Evolutionary conservation across 2,113 vertebrate genomes (phyloP).

Genomic region (Dipodomys spectabilis): DNA sequence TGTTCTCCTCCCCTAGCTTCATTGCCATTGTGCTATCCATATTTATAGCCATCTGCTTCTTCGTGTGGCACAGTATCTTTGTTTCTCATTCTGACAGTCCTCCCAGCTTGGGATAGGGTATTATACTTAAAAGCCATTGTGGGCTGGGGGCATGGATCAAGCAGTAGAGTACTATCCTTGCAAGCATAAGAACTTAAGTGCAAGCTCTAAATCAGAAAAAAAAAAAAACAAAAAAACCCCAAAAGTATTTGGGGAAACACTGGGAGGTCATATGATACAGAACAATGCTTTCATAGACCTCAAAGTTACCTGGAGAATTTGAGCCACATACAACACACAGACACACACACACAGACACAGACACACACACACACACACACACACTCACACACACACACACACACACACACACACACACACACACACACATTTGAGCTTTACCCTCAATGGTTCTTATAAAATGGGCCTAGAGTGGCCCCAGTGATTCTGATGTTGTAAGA

Average conservation of each 20-base stretch:
- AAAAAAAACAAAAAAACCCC: no score
- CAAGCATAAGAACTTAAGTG: no score
- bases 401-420: not conserved
- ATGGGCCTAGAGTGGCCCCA: not conserved
- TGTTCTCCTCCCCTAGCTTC: no score
- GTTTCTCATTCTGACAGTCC: no score
- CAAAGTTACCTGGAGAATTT: not conserved
- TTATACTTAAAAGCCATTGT: not conserved
- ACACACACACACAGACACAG: not conserved
- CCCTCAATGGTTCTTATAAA: not conserved
- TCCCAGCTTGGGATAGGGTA: not conserved
- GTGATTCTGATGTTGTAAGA: not conserved
- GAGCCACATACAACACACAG: no score
- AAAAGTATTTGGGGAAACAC: not conserved
- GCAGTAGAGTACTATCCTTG: no score
- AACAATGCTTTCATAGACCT: not conserved
- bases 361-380: not conserved
- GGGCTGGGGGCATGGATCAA: no score
- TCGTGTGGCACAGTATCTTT: rapidly evolving
- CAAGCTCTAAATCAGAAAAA: no score
- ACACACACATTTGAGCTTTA: not conserved
- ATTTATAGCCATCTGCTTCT: not conserved
- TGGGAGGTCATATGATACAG: not conserved
- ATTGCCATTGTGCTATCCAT: not conserved
- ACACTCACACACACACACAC: not conserved